phyloP scores from a whole-genome alignment of 1,140 invertebrate genomes.

The Drosophila micromelanica region DNA sequence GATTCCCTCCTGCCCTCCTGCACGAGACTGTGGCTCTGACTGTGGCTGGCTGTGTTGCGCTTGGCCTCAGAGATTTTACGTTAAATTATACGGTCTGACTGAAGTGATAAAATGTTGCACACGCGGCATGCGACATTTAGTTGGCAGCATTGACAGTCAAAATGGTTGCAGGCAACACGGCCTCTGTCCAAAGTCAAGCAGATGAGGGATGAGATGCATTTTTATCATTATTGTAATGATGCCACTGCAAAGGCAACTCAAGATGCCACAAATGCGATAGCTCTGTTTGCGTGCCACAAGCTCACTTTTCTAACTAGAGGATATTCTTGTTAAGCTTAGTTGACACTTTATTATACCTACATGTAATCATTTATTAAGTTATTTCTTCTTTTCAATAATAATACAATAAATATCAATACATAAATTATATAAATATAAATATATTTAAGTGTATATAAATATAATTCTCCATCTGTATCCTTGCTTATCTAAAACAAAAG shows the following conservation, averaged over 20 bases:
- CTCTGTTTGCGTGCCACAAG: conserved; percentile 3
- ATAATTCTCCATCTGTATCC: too few relatives aligned
- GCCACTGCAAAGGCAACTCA: conserved; percentile 13
- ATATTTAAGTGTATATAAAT: too few relatives aligned
- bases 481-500: too few relatives aligned
- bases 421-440: too few relatives aligned
- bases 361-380: too few relatives aligned
- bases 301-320: too few relatives aligned
- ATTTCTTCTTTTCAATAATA: too few relatives aligned
- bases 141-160: conserved; percentile 46
- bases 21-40: conserved; percentile 1
- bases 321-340: background rate
- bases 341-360: background rate
- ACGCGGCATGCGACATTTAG: conserved; percentile 61
- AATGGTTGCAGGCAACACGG: conserved; percentile 9
- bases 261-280: conserved; percentile 21
- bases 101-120: conserved; percentile 78
- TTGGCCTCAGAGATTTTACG: conserved; percentile 71
- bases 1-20: too few relatives aligned
- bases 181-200: background rate
- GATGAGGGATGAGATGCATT: conserved; percentile 14
- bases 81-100: conserved; percentile 81
- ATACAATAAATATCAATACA: too few relatives aligned
- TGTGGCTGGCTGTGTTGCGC: conserved; percentile 31
- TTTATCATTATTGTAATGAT: conserved; percentile 29